Conservation (phyloP, 2,888 invertebrate genomes). For the Tipula helvola region DNA sequence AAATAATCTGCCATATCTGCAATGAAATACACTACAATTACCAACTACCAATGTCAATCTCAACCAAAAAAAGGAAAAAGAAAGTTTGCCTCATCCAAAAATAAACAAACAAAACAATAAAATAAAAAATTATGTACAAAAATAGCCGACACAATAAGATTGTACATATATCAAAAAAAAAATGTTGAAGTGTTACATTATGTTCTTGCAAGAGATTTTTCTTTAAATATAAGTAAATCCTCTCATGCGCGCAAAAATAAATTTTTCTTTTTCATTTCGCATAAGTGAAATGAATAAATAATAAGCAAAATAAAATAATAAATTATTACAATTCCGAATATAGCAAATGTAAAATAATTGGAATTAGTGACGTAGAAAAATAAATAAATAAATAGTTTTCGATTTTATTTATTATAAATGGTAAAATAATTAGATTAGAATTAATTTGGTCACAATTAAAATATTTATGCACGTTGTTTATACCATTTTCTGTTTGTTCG, state of each 20-base stretch:
- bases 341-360: not conserved
- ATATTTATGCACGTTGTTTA: not conserved
- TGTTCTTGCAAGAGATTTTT: not conserved
- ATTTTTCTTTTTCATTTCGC: not conserved
- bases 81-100: not conserved
- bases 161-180: not conserved
- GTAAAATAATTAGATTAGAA: constrained; percentile 4
- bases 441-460: constrained; percentile 4
- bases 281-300: constrained; percentile 4
- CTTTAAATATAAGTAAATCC: not conserved
- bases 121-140: not conserved
- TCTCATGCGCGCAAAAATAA: not conserved
- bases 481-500: not conserved
- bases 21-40: not conserved
- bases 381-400: not conserved
- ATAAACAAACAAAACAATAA: not conserved
- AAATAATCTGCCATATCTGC: too few species aligned
- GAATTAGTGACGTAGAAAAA: not conserved
- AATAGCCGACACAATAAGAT: not conserved
- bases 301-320: not conserved
- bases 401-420: not conserved
- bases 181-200: not conserved
- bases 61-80: not conserved
- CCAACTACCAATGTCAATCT: not conserved
- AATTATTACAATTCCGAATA: not conserved